phyloP scores from a whole-genome alignment of 2,888 invertebrate species.

The Melitaea athalia region DNA sequence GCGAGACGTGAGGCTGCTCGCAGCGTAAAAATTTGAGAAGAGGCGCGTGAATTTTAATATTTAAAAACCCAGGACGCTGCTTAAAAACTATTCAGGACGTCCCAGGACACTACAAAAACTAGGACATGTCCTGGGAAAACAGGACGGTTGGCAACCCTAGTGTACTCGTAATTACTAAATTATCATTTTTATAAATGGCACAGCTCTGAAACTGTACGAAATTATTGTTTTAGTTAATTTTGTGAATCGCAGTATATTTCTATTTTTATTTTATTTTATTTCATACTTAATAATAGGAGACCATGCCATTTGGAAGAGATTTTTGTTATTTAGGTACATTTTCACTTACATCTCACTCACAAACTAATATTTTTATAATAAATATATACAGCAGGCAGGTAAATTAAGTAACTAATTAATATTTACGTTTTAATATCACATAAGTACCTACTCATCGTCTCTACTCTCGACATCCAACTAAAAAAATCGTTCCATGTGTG shows the following conservation, averaged over 20 bases:
- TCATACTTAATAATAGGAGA: slow-evolving; percentile 22
- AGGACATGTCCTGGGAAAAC: no score
- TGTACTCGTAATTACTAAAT: slow-evolving; percentile 16
- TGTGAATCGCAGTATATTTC: slow-evolving; percentile 3
- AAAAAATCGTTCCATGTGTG: slow-evolving; percentile 66
- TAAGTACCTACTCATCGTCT: slow-evolving; percentile 70
- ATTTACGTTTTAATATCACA: slow-evolving; percentile 75
- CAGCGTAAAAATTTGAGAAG: no score
- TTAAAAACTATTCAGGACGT: no score
- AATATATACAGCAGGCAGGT: slow-evolving; percentile 69
- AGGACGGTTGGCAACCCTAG: no score
- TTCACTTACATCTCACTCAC: slow-evolving; percentile 18
- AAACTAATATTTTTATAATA: slow-evolving; percentile 39
- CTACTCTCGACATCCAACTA: slow-evolving; percentile 58
- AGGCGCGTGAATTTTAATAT: no score
- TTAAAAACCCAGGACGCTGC: no score
- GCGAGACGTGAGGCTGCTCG: no score
- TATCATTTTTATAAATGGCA: slow-evolving; percentile 30
- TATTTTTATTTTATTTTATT: no score
- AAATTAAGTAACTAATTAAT: slow-evolving; percentile 67
- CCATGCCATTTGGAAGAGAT: slow-evolving; percentile 29
- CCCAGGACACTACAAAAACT: no score
- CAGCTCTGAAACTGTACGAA: slow-evolving; percentile 25
- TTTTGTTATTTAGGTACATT: slow-evolving; percentile 22
- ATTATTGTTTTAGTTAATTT: slow-evolving; percentile 3